Evolutionary conservation across 2,113 vertebrate species (phyloP).

Genomic region (Bos indicus): DNA sequence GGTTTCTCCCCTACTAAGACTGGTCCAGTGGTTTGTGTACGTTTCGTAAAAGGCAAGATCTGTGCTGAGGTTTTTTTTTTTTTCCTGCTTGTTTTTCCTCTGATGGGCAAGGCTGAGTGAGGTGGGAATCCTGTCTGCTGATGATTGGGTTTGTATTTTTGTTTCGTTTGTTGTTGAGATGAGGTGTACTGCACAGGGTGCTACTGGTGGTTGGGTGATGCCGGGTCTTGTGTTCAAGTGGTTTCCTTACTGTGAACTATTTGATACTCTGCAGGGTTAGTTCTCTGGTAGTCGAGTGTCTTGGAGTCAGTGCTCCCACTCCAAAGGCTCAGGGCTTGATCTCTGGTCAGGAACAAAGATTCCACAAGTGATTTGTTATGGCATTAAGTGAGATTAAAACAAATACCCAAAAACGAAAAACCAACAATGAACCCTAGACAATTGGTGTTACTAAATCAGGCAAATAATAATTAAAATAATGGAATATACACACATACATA

Average conservation of each 20-base stretch:
- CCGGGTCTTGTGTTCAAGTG: neutral
- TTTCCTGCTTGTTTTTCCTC: neutral
- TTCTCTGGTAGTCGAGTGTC: neutral
- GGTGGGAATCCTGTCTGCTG: neutral
- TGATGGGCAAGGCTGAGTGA: neutral
- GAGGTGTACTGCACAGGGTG: neutral
- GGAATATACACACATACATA: neutral
- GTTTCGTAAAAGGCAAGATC: neutral
- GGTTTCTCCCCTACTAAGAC: neutral
- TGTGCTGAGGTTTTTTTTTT: neutral
- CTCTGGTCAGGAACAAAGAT: neutral
- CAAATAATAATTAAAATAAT: neutral
- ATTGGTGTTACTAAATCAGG: neutral
- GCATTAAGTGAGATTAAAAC: neutral
- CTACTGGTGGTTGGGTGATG: neutral
- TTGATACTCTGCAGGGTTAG: neutral
- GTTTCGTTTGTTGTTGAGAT: neutral
- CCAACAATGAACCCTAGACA: neutral
- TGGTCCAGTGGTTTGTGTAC: neutral
- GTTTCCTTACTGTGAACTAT: neutral
- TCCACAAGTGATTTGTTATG: neutral
- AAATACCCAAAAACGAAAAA: neutral
- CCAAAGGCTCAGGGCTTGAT: neutral
- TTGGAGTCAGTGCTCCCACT: neutral
- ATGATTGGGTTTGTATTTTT: neutral